Base-by-base conservation (phyloP, 2,113 vertebrate species). In the Pristiophorus japonicus region DNA sequence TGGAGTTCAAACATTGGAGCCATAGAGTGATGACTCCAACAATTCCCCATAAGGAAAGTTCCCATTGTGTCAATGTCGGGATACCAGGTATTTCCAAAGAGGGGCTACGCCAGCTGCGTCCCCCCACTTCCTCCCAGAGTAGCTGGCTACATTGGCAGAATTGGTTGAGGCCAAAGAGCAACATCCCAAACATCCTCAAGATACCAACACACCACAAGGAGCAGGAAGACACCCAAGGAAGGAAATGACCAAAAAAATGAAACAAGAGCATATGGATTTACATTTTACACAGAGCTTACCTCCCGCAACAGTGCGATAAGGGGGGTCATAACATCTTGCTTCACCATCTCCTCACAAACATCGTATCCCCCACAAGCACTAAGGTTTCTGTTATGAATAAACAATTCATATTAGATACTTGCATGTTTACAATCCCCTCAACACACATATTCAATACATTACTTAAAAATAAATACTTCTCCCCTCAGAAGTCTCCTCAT, bases 341-440 rank as follows among this genome's bases (percentile, higher is more conserved):
- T 98, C 96, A 99, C 99, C 99, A 99, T 99, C 97, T 98, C 98
- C 96, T 99, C 98, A 96, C 99, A 99, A 55, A 98, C 98, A 96
- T 99, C 99, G 96, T 98, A 98, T 90, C 99, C 98, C 67, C 99
- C 99, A 94, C 99, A 99, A 87, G 98, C 99, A 96, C 99, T 99
- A 95, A 99, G 97, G 96, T 99, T 99, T 97, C 99, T 99, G 96
- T 91, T 22, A 24, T 95, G 14, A 88, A 85, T 1, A 95, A 67
- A 63, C 24, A 75, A 47, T 55, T 95, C 55, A n/a, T 47, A 12
- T 95, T 75, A 30, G 42, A 47, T 1, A 30, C 34, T 95, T 67
- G 4, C 87, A 85, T 47, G 5, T 45, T 81, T 81, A 81, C 78
- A 81, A 42, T 0, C 38, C 5, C 16, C 18, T 45, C 38, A 6